These are phyloP conservation scores for Platygyra sinensis DNA, from an alignment of 64 coral and sea anemone genomes.

Conservation along the genomic window DNA sequence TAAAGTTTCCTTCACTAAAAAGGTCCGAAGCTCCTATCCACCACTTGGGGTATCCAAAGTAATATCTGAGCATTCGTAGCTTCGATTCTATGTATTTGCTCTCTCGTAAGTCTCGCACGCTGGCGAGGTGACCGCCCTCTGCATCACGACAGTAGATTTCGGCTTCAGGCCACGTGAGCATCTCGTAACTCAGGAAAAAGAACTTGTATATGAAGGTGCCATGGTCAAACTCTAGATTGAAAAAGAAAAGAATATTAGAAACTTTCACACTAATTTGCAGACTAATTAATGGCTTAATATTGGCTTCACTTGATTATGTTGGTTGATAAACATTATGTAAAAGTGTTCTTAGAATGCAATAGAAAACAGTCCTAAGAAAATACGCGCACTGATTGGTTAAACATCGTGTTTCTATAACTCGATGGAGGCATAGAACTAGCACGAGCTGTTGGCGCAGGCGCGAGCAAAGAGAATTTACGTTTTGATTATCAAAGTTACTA, in stretches of 20 bases:
- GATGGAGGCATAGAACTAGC: too few species aligned
- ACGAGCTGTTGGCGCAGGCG: too few species aligned
- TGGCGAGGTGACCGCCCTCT: conserved; percentile 62
- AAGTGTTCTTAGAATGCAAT: too few species aligned
- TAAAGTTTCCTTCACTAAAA: conserved; percentile 14
- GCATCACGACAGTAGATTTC: conserved; percentile 77
- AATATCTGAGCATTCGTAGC: conserved; percentile 17
- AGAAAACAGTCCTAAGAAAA: too few species aligned
- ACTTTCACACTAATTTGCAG: too few species aligned
- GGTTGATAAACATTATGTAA: too few species aligned
- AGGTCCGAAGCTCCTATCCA: conserved; percentile 67
- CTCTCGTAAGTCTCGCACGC: conserved; percentile 18
- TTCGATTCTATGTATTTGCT: conserved; percentile 14
- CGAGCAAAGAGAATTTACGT: too few species aligned
- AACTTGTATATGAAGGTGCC: conserved; percentile 68
- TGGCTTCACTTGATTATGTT: too few species aligned
- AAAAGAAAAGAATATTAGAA: background rate
- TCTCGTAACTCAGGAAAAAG: conserved; percentile 46
- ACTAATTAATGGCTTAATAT: too few species aligned
- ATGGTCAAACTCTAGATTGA: conserved; percentile 58
- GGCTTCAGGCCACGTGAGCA: conserved; percentile 70
- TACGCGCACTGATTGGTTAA: too few species aligned
- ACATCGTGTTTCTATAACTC: too few species aligned
- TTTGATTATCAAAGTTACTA: too few species aligned
- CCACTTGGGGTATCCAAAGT: conserved; percentile 55